Conservation (phyloP, 2,797 vertebrate genomes). For the Dicrostonyx torquatus region DNA sequence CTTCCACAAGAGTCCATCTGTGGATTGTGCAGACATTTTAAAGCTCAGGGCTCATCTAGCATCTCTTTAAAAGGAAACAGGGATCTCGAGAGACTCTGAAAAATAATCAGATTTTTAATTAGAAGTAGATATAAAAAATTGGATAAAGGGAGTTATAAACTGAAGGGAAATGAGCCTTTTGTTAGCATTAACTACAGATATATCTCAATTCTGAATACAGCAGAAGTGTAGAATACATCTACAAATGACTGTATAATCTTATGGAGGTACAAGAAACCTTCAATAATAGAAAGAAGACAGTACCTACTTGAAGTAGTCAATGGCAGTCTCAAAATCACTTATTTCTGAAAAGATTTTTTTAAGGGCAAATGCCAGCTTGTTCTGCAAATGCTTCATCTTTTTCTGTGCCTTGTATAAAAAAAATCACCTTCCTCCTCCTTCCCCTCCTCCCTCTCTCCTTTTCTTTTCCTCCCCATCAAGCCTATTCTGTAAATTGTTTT, state of each 20-base stretch:
- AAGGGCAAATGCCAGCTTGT: background rate
- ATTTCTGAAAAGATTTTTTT: background rate
- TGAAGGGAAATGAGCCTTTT: constrained; percentile 34
- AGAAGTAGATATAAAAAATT: constrained; percentile 51
- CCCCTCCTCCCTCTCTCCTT: accelerated
- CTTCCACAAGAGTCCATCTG: background rate
- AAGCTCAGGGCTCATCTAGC: constrained; percentile 4
- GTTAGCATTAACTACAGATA: constrained; percentile 28
- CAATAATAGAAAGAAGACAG: background rate
- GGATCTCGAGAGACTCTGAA: constrained; percentile 36
- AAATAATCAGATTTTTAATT: constrained; percentile 68
- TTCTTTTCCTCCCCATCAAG: background rate
- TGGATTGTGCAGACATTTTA: background rate
- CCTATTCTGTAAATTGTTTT: background rate
- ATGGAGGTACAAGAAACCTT: background rate
- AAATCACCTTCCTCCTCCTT: background rate
- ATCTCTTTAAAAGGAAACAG: constrained; percentile 30
- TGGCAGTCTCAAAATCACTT: constrained; percentile 35
- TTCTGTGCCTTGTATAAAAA: background rate
- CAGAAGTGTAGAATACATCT: background rate
- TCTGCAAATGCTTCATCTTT: constrained; percentile 30
- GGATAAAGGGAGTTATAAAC: constrained; percentile 35
- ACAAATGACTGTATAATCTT: background rate
- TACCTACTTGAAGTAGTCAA: constrained; percentile 3
- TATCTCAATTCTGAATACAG: background rate